A percentile compares a stretch with the other conserved stretches of the same genome.
Conservation (phyloP, 2,113 vertebrate genomes). For the Chionodraco myersi region DNA sequence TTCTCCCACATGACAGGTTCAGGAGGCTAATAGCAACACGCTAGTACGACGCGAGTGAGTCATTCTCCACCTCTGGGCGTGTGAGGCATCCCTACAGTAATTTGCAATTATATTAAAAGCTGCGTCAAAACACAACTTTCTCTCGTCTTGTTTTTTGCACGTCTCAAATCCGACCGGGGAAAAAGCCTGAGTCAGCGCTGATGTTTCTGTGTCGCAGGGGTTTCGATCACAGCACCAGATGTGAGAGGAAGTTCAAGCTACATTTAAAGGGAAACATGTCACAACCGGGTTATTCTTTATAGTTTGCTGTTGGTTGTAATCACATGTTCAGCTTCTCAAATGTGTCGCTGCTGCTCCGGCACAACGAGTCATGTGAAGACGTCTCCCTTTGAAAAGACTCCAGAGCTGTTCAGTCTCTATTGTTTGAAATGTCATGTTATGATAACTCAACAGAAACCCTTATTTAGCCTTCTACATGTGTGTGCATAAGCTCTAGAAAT, state of each 20-base stretch:
- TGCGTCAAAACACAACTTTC: slow-evolving; percentile 6
- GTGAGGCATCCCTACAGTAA: slow-evolving; percentile 36
- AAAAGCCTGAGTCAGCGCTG: background rate
- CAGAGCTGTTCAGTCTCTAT: too few species aligned
- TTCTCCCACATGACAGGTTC: slow-evolving; percentile 37
- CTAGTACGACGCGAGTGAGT: slow-evolving; percentile 25
- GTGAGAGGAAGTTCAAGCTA: background rate
- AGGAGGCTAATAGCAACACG: slow-evolving; percentile 46
- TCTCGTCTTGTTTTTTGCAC: background rate
- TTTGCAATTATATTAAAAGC: slow-evolving; percentile 62
- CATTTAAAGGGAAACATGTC: background rate
- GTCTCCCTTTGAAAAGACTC: too few species aligned
- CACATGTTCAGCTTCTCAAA: background rate
- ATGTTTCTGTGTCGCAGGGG: background rate
- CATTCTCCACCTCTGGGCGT: slow-evolving; percentile 39
- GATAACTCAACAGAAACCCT: too few species aligned
- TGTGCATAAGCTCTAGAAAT: too few species aligned
- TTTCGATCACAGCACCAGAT: background rate
- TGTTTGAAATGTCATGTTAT: too few species aligned
- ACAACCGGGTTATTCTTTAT: background rate
- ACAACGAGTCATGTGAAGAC: background rate
- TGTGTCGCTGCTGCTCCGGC: background rate
- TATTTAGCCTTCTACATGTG: too few species aligned
- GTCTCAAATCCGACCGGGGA: background rate
- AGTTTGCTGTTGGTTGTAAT: background rate